These are phyloP conservation scores for Protodeltote pygarga DNA, from an alignment of 2,888 invertebrate species.

Conservation along the genomic window DNA sequence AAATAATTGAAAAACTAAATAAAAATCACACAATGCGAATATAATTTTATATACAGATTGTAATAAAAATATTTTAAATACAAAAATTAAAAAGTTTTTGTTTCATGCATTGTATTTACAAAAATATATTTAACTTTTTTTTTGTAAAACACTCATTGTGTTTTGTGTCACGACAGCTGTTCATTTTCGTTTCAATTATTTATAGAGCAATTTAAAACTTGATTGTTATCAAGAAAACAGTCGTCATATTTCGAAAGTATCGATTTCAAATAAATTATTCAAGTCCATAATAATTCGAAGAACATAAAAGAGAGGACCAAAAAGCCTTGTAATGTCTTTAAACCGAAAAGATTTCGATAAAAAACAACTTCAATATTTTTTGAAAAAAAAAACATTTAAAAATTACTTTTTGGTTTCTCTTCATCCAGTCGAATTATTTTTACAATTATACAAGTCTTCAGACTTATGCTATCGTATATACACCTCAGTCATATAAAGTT, in stretches of 20 bases:
- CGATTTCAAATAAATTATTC: constrained; percentile 28
- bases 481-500: constrained; percentile 60
- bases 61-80: constrained; percentile 30
- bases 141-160: constrained; percentile 23
- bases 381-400: not conserved
- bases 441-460: constrained; percentile 34
- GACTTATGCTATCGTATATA: constrained; percentile 54
- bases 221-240: constrained; percentile 4
- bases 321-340: too few relatives aligned
- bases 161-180: constrained; percentile 4
- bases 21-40: constrained; percentile 38
- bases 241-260: constrained; percentile 13
- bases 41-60: constrained; percentile 36
- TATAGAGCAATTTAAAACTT: not conserved
- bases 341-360: too few relatives aligned
- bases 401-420: not conserved
- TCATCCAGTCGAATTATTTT: constrained; percentile 1
- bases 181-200: not conserved
- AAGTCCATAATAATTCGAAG: constrained; percentile 17
- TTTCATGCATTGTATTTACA: constrained; percentile 48
- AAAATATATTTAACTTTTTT: constrained; percentile 32
- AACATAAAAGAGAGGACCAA: not conserved
- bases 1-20: constrained; percentile 16
- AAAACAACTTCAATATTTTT: not conserved
- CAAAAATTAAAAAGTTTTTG: constrained; percentile 25